Base-by-base conservation (phyloP, 2,797 vertebrate genomes). In the Hypotaenidia okinawae region DNA sequence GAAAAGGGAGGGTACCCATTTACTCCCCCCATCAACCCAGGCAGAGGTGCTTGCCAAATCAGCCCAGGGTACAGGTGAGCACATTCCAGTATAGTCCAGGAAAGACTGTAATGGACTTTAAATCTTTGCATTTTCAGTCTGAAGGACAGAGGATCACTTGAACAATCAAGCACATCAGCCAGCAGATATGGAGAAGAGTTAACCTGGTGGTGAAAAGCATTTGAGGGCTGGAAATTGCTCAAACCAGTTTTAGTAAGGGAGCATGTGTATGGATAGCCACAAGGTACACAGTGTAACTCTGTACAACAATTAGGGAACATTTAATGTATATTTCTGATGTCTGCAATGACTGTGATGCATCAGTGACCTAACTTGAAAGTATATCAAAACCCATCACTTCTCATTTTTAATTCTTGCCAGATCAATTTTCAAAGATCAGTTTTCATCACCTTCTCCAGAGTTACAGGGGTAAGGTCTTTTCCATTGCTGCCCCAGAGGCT, bases 21-120 rank as follows among this genome's bases (percentile, higher is more conserved):
- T 49, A 35, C 14, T 37, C 28, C 13, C 6, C 5, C 6, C 11
- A 4, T 21, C 1, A 4, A 2, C 25, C 6, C 18, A 55, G 4
- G 28, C 0, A 10, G 28, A 32, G 3, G 16, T 27, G 14, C 37
- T 43, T 43, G 30, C 11, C 5, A 2, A 85, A 62, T 39, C 32
- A 67, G 24, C 27, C 47, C 5, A 2, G 33, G 25, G 28, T 13
- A 63, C 35, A 70, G 28, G 51, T 25, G 1, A 85, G 10, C 11
- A 81, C 11, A 59, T 52, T 11, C 39, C 64, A 66, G 0, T 15
- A 58, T 1, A 43, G 32, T 21, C 58, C 45, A 79, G 45, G 25
- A 83, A 76, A 73, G 11, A 54, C 17, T 35, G 52, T 16, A 25
- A 41, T 16, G 27, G 27, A 81, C 45, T 61, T 81, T 6, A 73